Conservation (phyloP, 2,113 vertebrate species). For the Zosterops hypoxanthus region DNA sequence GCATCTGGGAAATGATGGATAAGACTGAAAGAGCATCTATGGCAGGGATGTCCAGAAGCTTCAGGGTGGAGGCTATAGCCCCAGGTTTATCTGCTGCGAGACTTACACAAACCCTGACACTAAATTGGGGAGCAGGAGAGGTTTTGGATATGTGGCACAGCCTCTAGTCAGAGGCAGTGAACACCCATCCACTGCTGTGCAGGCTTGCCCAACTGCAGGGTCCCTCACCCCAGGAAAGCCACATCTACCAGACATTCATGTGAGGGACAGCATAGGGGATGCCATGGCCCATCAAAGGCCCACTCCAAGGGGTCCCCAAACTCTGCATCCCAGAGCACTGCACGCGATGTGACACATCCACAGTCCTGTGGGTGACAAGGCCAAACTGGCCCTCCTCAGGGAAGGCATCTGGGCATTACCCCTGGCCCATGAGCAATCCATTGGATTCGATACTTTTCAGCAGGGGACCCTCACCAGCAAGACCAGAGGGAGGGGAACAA, state of each 20-base stretch:
- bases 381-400: background rate
- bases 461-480: background rate
- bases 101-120: background rate
- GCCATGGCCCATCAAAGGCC: background rate
- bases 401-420: background rate
- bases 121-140: background rate
- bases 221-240: fast-evolving
- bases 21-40: background rate
- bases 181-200: background rate
- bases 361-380: background rate
- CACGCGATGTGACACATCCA: background rate
- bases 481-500: background rate
- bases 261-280: background rate
- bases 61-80: fast-evolving
- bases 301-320: background rate
- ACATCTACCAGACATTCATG: background rate
- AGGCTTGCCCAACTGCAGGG: background rate
- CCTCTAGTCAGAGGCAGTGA: background rate
- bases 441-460: background rate
- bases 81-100: background rate
- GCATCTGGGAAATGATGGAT: background rate
- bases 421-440: background rate
- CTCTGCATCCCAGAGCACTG: background rate
- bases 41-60: background rate
- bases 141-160: background rate